Percentiles rank a stretch among this genome's conserved stretches.
phyloP scores from a whole-genome alignment of 35 echinoderm and acorn worm genomes.

The Heliocidaris erythrogramma region DNA sequence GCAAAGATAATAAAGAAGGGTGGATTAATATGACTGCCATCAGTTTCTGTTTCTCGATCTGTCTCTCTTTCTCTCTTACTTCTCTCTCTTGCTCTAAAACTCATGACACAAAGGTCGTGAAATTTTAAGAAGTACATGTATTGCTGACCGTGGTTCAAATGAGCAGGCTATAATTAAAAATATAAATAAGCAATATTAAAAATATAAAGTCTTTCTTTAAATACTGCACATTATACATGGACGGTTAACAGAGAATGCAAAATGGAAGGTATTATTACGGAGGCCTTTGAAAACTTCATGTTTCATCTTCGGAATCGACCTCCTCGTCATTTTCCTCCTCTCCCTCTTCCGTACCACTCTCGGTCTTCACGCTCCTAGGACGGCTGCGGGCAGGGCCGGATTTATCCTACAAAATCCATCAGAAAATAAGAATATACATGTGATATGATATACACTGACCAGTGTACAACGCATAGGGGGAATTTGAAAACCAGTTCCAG shows the following conservation, averaged over 20 bases:
- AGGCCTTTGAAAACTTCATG: neutral
- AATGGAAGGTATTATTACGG: no score
- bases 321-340: constrained; percentile 13
- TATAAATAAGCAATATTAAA: no score
- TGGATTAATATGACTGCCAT: no score
- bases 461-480: no score
- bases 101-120: neutral
- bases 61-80: neutral
- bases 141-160: neutral
- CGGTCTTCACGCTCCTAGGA: neutral
- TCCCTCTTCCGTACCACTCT: neutral
- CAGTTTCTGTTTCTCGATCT: neutral
- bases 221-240: neutral
- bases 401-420: neutral
- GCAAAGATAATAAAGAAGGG: no score
- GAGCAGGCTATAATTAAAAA: no score
- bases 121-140: neutral
- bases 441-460: no score
- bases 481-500: no score
- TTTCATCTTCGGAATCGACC: neutral
- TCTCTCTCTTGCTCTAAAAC: neutral
- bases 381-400: neutral
- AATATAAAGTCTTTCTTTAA: neutral
- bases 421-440: no score
- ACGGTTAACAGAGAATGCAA: neutral